Conservation (phyloP, 1,140 invertebrate species). For the Musca vetustissima region DNA sequence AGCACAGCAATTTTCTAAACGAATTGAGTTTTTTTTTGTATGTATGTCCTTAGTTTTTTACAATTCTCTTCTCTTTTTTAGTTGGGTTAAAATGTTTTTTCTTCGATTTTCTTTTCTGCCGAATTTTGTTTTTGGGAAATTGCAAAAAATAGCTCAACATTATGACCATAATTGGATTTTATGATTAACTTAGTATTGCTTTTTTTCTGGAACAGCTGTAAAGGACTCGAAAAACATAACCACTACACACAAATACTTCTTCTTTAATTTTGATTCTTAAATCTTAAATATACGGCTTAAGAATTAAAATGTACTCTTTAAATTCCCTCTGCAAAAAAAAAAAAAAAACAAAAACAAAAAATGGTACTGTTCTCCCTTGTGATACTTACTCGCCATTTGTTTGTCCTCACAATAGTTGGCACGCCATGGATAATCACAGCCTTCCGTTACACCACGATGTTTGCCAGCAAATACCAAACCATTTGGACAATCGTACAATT, state of each 20-base stretch:
- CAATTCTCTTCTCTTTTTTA: too few species aligned
- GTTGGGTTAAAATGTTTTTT: not conserved
- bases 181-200: not conserved
- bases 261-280: too few species aligned
- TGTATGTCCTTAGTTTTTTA: not conserved
- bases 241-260: too few species aligned
- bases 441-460: conserved; percentile 80
- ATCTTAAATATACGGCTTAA: too few species aligned
- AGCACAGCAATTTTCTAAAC: too few species aligned
- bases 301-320: too few species aligned
- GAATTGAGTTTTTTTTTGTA: not conserved
- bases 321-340: too few species aligned
- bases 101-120: not conserved
- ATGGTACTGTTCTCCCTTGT: not conserved
- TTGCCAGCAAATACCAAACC: conserved; percentile 87
- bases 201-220: not conserved
- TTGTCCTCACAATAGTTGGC: conserved; percentile 82
- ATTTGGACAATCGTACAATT: conserved; percentile 87
- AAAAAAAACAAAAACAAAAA: not conserved
- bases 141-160: too few species aligned
- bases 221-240: too few species aligned
- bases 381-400: conserved; percentile 68
- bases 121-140: not conserved
- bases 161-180: conserved; percentile 3
- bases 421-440: conserved; percentile 87